Percentiles rank a stretch among this genome's conserved stretches.
Conservation (phyloP, 2,888 invertebrate species). For the Dione juno region DNA sequence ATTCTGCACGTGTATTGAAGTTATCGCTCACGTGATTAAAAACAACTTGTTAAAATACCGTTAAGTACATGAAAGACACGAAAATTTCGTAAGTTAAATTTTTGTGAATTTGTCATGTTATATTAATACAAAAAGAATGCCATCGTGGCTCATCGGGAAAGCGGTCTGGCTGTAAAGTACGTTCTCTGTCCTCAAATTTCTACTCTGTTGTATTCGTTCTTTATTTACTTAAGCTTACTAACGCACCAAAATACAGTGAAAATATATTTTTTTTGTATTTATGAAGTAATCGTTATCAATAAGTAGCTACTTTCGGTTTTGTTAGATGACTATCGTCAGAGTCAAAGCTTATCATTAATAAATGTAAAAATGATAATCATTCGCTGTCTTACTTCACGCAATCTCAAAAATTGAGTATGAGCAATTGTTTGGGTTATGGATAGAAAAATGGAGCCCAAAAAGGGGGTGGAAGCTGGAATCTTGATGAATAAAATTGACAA, state of each 20-base stretch:
- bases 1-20: constrained; percentile 39
- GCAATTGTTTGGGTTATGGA: too few relatives aligned
- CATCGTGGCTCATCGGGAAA: too few relatives aligned
- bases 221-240: too few relatives aligned
- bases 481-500: not conserved
- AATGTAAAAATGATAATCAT: too few relatives aligned
- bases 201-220: not conserved
- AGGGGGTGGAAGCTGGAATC: too few relatives aligned
- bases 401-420: too few relatives aligned
- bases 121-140: not conserved
- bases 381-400: too few relatives aligned
- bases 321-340: constrained; percentile 39
- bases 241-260: too few relatives aligned
- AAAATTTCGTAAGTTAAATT: constrained; percentile 8
- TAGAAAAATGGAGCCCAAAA: too few relatives aligned
- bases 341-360: constrained; percentile 30
- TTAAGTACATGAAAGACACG: constrained; percentile 10
- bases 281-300: constrained; percentile 9
- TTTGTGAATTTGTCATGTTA: not conserved
- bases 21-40: constrained; percentile 40
- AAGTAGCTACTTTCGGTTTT: constrained; percentile 18
- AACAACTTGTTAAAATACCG: constrained; percentile 11
- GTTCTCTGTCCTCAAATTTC: too few relatives aligned
- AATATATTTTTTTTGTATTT: too few relatives aligned
- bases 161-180: too few relatives aligned